Percentiles rank a stretch among this genome's conserved stretches.
These are phyloP conservation scores for Eonycteris spelaea DNA, from an alignment of 2,113 vertebrate species.

Conservation along the genomic window DNA sequence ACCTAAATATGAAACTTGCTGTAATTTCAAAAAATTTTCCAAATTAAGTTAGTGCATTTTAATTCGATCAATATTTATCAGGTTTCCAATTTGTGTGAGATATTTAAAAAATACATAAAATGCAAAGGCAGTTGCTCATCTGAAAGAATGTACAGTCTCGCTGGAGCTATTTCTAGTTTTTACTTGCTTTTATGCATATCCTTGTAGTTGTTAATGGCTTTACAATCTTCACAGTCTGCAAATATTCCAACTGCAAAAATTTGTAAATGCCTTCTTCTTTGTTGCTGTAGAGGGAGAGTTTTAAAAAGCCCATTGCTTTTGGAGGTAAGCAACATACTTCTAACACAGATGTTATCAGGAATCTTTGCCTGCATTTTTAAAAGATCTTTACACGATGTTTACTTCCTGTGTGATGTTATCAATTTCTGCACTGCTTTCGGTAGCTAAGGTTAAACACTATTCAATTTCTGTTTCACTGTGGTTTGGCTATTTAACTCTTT, in stretches of 20 bases:
- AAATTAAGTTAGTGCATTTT: background rate
- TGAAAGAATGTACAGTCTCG: background rate
- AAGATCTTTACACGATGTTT: conserved; percentile 33
- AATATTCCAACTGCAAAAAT: background rate
- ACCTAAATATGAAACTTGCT: background rate
- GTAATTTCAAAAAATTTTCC: background rate
- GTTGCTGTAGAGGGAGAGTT: background rate
- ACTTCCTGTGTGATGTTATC: conserved; percentile 34
- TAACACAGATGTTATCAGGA: conserved; percentile 30
- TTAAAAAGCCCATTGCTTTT: conserved; percentile 27
- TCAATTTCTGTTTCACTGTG: conserved; percentile 29
- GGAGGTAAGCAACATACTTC: background rate
- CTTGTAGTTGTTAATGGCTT: background rate
- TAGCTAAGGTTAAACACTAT: background rate
- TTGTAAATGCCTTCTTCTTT: background rate
- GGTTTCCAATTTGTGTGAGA: background rate
- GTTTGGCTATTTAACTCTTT: conserved; percentile 23
- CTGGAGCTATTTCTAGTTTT: background rate
- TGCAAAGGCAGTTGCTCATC: background rate
- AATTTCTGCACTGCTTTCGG: background rate
- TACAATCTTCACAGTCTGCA: background rate
- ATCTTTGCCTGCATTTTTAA: conserved; percentile 6
- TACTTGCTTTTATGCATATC: background rate
- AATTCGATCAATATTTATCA: background rate
- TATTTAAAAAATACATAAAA: background rate